Base-by-base conservation (phyloP, 2,888 invertebrate species). In the Chydorus sphaericus region DNA sequence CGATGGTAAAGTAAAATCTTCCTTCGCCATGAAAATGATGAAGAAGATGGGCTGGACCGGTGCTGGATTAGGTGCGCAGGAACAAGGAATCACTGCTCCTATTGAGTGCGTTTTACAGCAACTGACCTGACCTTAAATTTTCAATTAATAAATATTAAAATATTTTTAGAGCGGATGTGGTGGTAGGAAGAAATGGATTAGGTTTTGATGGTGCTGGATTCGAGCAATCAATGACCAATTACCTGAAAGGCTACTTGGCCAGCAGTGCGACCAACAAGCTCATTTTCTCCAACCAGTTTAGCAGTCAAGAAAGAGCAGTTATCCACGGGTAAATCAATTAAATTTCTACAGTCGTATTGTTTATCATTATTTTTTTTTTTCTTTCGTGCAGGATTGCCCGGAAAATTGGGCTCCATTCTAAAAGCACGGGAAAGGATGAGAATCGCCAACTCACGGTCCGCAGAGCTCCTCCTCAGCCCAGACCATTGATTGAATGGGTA, bases 11-110 rank as follows among this genome's bases (percentile, higher is more conserved):
- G 44, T 44, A 26, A 23, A 44, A 5, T 23, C 26, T 44, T 14
- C 44, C 14, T 10, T 77, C 48, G 79, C 78, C 10, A 73, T 68
- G 50, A 75, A 74, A 62, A 63, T 85, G 69, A 76, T 85, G 74
- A 70, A 73, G 36, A 69, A 75, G 56, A 83, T 84, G 81, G 85
- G 85, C 0, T 85, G 84, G 84, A 69, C 72, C 4, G 84, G 84
- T 2, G 83, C 83, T 5, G 81, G 81, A 0, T 69, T 85, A 3
- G 85, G 84, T 0, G 70, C 73, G 1, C 69, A 75, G 1, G 77
- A 75, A 0, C 73, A 75, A 49, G 85, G 85, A 1, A 79, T 81
- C 33, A 74, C 72, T 1, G 79, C 82, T 60, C 83, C 84, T 26
- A 70, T 79, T 0, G 66, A 65, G 72, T 73, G 66, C 31, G 53